These are phyloP conservation scores for Latrodectus hesperus DNA, from an alignment of 2,888 invertebrate species.

Conservation along the genomic window DNA sequence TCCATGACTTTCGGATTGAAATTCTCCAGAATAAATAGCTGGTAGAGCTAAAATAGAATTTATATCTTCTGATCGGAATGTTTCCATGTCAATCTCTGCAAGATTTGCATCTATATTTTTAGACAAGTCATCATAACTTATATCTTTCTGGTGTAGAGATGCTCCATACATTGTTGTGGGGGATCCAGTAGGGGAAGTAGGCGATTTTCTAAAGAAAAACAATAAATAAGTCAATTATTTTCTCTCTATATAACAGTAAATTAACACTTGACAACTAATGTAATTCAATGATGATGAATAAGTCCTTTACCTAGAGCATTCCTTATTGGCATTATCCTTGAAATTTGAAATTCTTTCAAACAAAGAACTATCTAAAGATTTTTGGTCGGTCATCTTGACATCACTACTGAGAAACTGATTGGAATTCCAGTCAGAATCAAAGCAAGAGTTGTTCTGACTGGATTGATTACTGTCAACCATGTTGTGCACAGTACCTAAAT, in stretches of 20 bases:
- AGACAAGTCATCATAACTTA: conserved; percentile 69
- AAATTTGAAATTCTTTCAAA: conserved; percentile 49
- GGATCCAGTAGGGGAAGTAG: conserved; percentile 47
- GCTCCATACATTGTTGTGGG: conserved; percentile 52
- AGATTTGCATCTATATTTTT: conserved; percentile 90
- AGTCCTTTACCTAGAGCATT: conserved; percentile 37
- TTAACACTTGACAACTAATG: no score
- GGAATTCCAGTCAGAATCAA: conserved; percentile 64
- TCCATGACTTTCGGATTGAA: conserved; percentile 77
- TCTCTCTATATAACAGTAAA: no score
- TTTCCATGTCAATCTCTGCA: conserved; percentile 96
- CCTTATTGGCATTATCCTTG: conserved; percentile 62
- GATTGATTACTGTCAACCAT: conserved; percentile 56
- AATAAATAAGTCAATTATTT: no score
- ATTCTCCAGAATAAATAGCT: conserved; percentile 72
- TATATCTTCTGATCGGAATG: conserved; percentile 92
- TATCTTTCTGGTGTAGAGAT: conserved; percentile 61
- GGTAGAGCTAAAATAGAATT: conserved; percentile 77
- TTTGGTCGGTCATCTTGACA: conserved; percentile 50
- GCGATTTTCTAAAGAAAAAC: conserved; percentile 30
- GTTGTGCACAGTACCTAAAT: conserved; percentile 45
- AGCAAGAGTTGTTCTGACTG: conserved; percentile 55
- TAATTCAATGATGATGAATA: neutral
- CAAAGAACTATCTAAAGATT: conserved; percentile 40
- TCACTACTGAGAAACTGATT: conserved; percentile 47